Base-by-base conservation (phyloP, 2,888 invertebrate genomes). In the Hirtodrosophila duncani region DNA sequence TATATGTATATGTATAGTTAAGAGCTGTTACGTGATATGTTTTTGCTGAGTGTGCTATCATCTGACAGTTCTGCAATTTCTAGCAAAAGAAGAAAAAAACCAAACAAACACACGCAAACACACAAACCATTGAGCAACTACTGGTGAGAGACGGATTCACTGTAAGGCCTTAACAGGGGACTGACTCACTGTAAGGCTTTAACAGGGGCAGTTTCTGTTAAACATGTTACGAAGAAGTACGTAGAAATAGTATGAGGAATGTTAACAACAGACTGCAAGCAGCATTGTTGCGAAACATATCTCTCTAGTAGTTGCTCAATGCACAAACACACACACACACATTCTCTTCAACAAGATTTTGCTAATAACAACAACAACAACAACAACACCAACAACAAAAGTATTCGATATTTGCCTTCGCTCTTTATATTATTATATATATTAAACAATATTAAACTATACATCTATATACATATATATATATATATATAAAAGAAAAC, bases 381-480 rank as follows among this genome's bases (percentile, higher is more conserved):
- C 56, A 72, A 42, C 37, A 61, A 59, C 44, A 60, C 63, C 36
- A 52, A 63, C 56, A 78, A 74, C 71, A 68, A 71, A 75, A 75
- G 79, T 75, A 75, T 75, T 78, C 74, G 75, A 75, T 64, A 75
- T 75, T 78, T 78, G 79, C 74, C 79, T 75, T 74, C 58, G 68
- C 68, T 71, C 69, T 71, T 74, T 68, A 71, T 70, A 71, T 63
- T 62, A 37, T 50, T 50, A 67, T 55, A 59, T 33, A 33, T 29
- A 38, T 36, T n/a, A n/a, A n/a, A n/a, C n/a, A n/a, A n/a, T n/a
- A n/a, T 39, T 20, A 29, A 56, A 17, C 29, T 41, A 55, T 46
- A 59, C 34, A 48, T 43, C 43, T 48, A 63, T 34, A 44, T 26
- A 46, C 16, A 30, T 20, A 49, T 18, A 37, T 36, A 44, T 64